Evolutionary conservation across 2,888 invertebrate genomes (phyloP).

Genomic region (Chymomyza amoena): DNA sequence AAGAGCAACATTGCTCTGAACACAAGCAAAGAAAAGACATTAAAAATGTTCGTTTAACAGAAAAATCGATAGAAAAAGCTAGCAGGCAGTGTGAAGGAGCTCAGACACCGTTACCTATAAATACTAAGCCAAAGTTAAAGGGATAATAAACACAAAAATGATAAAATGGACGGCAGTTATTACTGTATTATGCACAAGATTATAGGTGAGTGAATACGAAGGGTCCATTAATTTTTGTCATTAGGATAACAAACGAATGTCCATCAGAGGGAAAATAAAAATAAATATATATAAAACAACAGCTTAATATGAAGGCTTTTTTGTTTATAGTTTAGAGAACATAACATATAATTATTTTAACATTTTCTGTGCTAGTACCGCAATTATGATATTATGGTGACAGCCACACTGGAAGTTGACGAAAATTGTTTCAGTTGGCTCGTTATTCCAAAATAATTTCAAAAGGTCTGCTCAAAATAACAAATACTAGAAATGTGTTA

Average conservation of each 20-base stretch:
- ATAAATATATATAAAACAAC: too few relatives aligned
- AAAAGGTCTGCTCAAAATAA: too few relatives aligned
- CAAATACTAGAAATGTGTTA: too few relatives aligned
- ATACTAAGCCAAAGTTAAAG: conserved; percentile 28
- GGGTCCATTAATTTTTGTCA: not conserved
- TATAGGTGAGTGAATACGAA: not conserved
- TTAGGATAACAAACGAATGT: not conserved
- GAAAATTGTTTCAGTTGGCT: too few relatives aligned
- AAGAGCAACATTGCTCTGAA: conserved; percentile 5
- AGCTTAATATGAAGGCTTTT: too few relatives aligned
- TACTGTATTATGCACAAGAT: not conserved
- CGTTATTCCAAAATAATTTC: too few relatives aligned
- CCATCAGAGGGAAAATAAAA: not conserved
- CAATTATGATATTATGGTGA: too few relatives aligned
- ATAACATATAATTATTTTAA: too few relatives aligned
- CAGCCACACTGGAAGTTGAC: too few relatives aligned
- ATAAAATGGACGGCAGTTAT: conserved; percentile 45
- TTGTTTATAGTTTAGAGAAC: too few relatives aligned
- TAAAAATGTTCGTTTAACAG: conserved; percentile 63
- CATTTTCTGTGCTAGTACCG: too few relatives aligned
- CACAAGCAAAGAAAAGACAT: conserved; percentile 55
- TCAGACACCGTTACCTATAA: not conserved
- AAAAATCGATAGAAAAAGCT: conserved; percentile 54
- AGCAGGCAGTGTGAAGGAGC: not conserved
- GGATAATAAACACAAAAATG: conserved; percentile 51